Evolutionary conservation across 2,113 vertebrate species (phyloP), one percentile per base, ranked within the genome.

Genomic region (Delphinapterus leucas): DNA sequence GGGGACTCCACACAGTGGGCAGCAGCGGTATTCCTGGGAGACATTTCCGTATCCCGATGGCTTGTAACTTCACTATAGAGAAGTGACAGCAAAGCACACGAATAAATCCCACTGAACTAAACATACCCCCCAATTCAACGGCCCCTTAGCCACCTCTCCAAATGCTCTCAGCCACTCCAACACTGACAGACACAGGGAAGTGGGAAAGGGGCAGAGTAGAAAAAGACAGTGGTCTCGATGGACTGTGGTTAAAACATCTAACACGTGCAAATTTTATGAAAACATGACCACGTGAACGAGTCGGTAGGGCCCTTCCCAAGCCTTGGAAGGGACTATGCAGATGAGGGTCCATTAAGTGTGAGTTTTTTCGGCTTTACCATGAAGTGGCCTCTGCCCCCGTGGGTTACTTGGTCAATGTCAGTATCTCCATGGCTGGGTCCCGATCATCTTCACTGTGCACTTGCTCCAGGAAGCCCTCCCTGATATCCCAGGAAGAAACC

Each of bases 21-120:
- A 12, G 7, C 41, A 36, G 63, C 8, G 25, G 1, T 6, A 14
- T 23, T 67, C 41, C 73, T 44, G 15, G 23, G 31, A 80, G 61
- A 12, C 0, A 1, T 28, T 25, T 87, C 47, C 21, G 6, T 0
- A 6, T 47, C 18, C 1, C 0, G 6, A 2, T 5, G 67, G 65
- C 61, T 17, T 38, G 18, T n/a, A 44, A 36, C 41, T 17, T 44
- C 55, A 4, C n/a, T 36, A 2, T 6, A 20, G 26, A 67, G 79
- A 60, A 33, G 23, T 3, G 47, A 60, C 53, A 18, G 47, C 68
- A 53, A 31, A 90, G 47, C 31, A 25, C 21, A 31, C 2, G 5
- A 18, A 33, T 47, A 12, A 79, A 9, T 20, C 21, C 49, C 23
- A 26, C 25, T 28, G 18, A 41, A 18, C 12, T 31, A 31, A 44